Conservation (phyloP, 1,140 invertebrate genomes). For the Drosophila ficusphila region DNA sequence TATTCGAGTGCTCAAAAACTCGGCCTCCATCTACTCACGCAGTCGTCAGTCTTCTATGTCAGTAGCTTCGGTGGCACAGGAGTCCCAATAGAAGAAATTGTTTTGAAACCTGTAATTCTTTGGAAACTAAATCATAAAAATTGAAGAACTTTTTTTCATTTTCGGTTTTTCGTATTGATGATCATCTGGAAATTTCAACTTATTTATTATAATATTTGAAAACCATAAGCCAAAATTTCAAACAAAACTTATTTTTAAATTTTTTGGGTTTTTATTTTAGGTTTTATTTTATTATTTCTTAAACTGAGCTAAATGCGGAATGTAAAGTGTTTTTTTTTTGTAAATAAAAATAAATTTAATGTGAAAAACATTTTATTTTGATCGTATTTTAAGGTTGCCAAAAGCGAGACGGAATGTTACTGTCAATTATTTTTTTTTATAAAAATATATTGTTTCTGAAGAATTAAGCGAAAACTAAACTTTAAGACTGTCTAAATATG, state of each 20-base stretch:
- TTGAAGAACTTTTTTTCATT: no score
- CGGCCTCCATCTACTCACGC: slow-evolving; percentile 72
- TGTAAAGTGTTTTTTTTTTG: neutral
- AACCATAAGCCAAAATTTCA: no score
- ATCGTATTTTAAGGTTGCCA: neutral
- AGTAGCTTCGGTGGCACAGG: slow-evolving; percentile 45
- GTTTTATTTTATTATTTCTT: neutral
- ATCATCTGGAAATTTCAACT: no score
- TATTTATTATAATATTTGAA: no score
- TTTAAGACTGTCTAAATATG: no score
- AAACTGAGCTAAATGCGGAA: neutral
- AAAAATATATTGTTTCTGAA: neutral
- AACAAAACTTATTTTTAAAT: no score
- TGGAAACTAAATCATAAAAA: no score
- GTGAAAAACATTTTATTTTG: neutral
- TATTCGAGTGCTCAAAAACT: slow-evolving; percentile 86
- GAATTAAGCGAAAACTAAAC: no score
- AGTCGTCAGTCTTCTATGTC: slow-evolving; percentile 75
- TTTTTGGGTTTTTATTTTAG: no score
- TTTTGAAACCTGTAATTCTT: no score
- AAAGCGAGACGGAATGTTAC: neutral
- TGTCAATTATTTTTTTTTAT: no score
- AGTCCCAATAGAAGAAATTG: slow-evolving; percentile 15
- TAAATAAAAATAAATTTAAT: neutral
- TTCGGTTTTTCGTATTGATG: no score